Conservation (phyloP, 2,797 vertebrate genomes). For the Sparus aurata region DNA sequence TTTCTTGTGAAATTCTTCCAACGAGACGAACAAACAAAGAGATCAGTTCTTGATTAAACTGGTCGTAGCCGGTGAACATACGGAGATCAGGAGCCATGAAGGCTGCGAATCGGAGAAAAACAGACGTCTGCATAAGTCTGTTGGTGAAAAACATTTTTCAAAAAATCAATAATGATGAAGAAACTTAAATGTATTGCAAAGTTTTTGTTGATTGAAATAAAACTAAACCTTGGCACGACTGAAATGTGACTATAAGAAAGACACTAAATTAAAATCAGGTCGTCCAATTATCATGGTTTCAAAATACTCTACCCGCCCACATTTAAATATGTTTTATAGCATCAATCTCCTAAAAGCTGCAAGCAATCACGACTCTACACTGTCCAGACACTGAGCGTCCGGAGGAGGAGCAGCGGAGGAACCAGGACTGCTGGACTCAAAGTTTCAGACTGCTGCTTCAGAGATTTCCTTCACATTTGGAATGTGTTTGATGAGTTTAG, state of each 20-base stretch:
- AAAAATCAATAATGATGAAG: background rate
- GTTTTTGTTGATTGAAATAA: background rate
- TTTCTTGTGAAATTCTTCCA: no score
- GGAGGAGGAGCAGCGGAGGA: background rate
- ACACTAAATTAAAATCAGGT: background rate
- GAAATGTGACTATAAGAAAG: background rate
- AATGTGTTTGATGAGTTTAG: background rate
- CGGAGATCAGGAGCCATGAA: no score
- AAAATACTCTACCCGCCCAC: background rate
- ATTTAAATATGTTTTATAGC: background rate
- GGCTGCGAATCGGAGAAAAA: no score
- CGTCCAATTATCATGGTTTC: background rate
- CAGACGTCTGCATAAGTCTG: no score
- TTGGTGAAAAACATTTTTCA: no score
- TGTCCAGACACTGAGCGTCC: background rate
- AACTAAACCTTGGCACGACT: background rate
- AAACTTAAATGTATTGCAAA: background rate
- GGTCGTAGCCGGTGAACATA: no score
- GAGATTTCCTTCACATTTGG: constrained; percentile 26
- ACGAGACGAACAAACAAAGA: no score
- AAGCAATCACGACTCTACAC: background rate
- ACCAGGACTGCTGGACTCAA: background rate
- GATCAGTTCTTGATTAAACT: no score
- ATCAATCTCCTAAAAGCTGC: background rate
- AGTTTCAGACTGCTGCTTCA: constrained; percentile 11